Base-by-base conservation (phyloP, 1,140 invertebrate genomes). In the Parapsyche elsis region DNA sequence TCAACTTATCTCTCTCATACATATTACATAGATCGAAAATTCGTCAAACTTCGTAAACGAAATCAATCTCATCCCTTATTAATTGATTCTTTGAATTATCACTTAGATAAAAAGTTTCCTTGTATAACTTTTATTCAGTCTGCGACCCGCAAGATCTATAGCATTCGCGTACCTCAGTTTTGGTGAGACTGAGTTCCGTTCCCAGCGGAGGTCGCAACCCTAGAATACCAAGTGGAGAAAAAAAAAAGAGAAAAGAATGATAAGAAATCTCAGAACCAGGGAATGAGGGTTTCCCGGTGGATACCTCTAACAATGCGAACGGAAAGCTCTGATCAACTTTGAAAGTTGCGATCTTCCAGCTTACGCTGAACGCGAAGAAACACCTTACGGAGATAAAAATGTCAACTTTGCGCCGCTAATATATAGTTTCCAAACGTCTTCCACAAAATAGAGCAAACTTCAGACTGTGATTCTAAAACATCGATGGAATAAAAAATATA, bases 251-350 rank as follows among this genome's bases (percentile, higher is more conserved):
- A 75, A 75, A 75, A 49, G 53, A 74, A 30, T 46, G 73, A 57
- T 57, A 75, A 75, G 73, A 75, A 75, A 75, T 75, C 73, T 75
- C 73, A 57, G 73, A 16, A 49, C 10, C 53, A 10, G 38, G 45
- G 49, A 75, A 75, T 26, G 73, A 74, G 71, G 45, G 45, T 45
- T 46, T 74, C 71, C 19, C 26, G 19, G 71, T 74, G 71, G 38
- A 46, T 44, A 46, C 71, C 44, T 57, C 7, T 23, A 75, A 75
- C 73, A 75, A 75, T 75, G 23, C 45, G 73, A 75, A 46, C 73
- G 9, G 24, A 73, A 45, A 49, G 71, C 71, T n/a, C 38, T 24
- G 71, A 73, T 73, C 71, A 46, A 73, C 24, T 73, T 49, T 10
- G 71, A 46, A 49, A 73, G 30, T 73, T 67, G 24, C 44, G 14